Evolutionary conservation across 2,888 invertebrate species (phyloP).

Genomic region (Acleris literana): DNA sequence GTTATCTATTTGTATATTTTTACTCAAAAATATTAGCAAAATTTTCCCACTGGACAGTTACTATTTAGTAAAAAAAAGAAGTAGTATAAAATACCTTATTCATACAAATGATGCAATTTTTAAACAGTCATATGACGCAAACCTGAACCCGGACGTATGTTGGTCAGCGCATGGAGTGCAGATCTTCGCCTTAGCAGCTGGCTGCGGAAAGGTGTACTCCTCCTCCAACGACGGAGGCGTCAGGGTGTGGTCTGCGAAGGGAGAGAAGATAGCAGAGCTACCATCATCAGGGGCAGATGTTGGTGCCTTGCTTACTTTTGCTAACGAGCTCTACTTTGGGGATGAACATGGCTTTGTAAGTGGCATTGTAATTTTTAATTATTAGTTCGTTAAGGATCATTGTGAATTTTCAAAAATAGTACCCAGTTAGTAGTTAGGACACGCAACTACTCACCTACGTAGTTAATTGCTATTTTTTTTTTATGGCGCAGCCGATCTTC

Average conservation of each 20-base stretch:
- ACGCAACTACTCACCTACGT: not conserved
- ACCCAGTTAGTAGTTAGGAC: too few species aligned
- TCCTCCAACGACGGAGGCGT: conserved; percentile 86
- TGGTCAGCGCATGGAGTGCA: conserved; percentile 85
- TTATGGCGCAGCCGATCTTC: conserved; percentile 4
- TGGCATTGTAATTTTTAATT: conserved; percentile 36
- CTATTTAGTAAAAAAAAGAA: not conserved
- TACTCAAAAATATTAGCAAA: too few species aligned
- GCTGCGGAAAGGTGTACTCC: conserved; percentile 80
- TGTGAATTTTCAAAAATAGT: too few species aligned
- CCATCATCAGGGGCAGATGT: conserved; percentile 70
- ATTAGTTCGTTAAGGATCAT: not conserved
- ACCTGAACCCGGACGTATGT: conserved; percentile 55
- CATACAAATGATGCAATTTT: conserved; percentile 14
- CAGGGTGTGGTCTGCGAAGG: conserved; percentile 78
- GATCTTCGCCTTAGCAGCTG: conserved; percentile 83
- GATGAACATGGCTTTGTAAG: conserved; percentile 86
- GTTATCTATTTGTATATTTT: too few species aligned
- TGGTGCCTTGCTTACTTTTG: conserved; percentile 58
- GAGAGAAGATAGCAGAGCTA: conserved; percentile 64
- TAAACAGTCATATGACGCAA: conserved; percentile 61
- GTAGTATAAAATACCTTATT: not conserved
- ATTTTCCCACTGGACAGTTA: not conserved
- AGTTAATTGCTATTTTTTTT: conserved; percentile 8
- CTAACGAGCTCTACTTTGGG: conserved; percentile 81